phyloP scores from a whole-genome alignment of 2,888 invertebrate genomes.

The Cylindroiulus punctatus region DNA sequence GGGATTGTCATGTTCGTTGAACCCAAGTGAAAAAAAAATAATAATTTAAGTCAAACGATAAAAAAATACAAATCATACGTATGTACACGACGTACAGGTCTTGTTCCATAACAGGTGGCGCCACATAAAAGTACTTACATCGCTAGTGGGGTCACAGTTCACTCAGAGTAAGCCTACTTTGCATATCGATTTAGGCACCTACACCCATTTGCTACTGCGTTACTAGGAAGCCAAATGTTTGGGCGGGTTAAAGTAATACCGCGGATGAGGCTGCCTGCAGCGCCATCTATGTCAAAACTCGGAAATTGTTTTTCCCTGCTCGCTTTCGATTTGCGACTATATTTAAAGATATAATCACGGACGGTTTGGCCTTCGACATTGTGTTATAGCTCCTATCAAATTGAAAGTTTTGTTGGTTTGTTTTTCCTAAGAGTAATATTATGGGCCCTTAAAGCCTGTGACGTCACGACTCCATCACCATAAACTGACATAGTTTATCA shows the following conservation, averaged over 20 bases:
- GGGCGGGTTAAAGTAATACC: not conserved
- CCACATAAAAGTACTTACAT: not conserved
- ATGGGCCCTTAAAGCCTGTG: no score
- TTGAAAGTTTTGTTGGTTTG: not conserved
- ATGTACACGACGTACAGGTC: not conserved
- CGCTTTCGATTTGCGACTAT: not conserved
- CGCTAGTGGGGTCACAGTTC: not conserved
- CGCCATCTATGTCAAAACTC: not conserved
- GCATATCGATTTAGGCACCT: constrained; percentile 1
- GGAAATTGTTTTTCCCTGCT: not conserved
- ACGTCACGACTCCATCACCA: no score
- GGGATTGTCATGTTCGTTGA: not conserved
- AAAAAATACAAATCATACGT: constrained; percentile 15
- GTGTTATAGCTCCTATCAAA: not conserved
- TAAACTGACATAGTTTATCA: no score
- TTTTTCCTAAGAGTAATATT: no score
- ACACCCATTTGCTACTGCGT: not conserved
- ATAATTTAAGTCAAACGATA: not conserved
- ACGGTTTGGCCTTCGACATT: not conserved
- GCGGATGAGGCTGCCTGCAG: not conserved
- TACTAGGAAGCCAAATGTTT: constrained; percentile 4
- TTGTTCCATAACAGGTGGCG: not conserved
- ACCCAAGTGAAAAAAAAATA: not conserved
- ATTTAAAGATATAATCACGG: not conserved
- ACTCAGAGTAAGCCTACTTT: not conserved